Evolutionary conservation across 2,888 invertebrate species (phyloP).

Genomic region (Muscina levida): DNA sequence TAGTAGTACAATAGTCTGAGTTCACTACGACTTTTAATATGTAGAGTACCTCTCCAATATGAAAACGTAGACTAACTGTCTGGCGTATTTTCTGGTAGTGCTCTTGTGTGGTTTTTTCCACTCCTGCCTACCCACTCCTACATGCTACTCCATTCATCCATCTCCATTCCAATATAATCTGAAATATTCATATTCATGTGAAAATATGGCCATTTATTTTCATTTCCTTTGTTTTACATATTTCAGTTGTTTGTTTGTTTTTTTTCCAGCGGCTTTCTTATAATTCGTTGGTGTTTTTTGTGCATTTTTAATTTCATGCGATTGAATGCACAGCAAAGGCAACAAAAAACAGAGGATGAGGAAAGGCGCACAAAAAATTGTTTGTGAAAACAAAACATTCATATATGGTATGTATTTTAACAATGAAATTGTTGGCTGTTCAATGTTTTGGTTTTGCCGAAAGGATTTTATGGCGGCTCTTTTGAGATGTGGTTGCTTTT

Average conservation of each 20-base stretch:
- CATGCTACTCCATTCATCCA: neutral
- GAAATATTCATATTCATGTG: slow-evolving; percentile 35
- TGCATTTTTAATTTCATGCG: slow-evolving; percentile 26
- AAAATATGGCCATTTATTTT: slow-evolving; percentile 45
- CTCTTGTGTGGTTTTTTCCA: too few species aligned
- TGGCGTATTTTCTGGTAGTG: too few species aligned
- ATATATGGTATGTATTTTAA: neutral
- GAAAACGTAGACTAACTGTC: too few species aligned
- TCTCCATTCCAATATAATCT: slow-evolving; percentile 19
- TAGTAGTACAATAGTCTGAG: too few species aligned
- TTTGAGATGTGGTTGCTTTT: too few species aligned
- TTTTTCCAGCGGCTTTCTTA: too few species aligned
- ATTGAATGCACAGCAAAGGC: slow-evolving; percentile 4
- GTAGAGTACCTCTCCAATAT: too few species aligned
- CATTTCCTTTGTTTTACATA: neutral
- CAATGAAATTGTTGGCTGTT: neutral
- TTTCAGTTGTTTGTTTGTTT: neutral
- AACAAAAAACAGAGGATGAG: neutral
- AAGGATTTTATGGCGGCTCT: too few species aligned
- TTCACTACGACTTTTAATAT: too few species aligned
- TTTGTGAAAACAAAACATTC: slow-evolving; percentile 6
- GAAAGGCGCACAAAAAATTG: too few species aligned
- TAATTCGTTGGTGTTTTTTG: too few species aligned
- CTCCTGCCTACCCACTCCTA: neutral
- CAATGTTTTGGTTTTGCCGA: neutral